Conservation (phyloP, 2,113 vertebrate species). For the Leucopternis melanops region DNA sequence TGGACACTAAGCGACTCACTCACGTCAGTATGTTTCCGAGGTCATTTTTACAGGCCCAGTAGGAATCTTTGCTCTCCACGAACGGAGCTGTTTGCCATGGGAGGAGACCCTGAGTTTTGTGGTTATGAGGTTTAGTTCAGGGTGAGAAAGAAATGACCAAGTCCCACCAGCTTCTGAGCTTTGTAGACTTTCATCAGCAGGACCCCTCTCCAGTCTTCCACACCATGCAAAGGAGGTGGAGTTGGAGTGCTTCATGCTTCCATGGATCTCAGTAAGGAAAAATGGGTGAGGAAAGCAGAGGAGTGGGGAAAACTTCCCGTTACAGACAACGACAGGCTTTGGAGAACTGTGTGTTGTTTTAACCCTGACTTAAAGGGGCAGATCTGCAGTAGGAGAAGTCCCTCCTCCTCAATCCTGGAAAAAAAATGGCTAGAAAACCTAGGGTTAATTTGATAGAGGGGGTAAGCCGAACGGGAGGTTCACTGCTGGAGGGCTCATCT, state of each 20-base stretch:
- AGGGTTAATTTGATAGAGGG: neutral
- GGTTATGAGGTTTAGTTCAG: neutral
- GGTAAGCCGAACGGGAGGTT: neutral
- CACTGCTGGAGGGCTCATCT: neutral
- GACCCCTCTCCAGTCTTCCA: neutral
- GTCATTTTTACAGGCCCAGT: neutral
- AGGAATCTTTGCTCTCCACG: rapidly evolving
- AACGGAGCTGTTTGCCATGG: neutral
- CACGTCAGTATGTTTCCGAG: neutral
- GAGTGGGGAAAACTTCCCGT: neutral
- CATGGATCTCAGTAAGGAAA: neutral
- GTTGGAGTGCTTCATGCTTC: neutral
- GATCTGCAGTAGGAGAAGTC: neutral
- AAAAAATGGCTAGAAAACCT: neutral
- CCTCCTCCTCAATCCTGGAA: rapidly evolving
- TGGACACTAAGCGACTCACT: neutral
- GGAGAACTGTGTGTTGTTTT: neutral
- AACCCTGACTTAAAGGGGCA: neutral
- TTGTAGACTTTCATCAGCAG: neutral
- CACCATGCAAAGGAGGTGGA: neutral
- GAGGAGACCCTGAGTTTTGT: rapidly evolving
- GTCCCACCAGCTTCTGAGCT: neutral
- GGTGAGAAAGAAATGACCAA: neutral
- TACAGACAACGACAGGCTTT: neutral
- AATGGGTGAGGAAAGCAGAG: neutral